phyloP scores from a whole-genome alignment of 2,888 invertebrate genomes.

The Hoplodrina blanda region DNA sequence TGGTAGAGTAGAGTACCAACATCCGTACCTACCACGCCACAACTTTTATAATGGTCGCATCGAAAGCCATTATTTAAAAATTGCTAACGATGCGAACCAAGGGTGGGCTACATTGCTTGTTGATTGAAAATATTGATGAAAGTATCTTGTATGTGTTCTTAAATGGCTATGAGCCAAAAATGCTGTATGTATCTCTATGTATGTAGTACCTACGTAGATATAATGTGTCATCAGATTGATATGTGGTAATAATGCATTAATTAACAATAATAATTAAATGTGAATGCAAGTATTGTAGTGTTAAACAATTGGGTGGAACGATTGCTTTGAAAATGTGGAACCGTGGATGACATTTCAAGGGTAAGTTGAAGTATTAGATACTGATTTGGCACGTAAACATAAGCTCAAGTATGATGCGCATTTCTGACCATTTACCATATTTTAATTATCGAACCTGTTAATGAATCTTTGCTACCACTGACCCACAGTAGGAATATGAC shows the following conservation, averaged over 20 bases:
- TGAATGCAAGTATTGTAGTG: constrained; percentile 5
- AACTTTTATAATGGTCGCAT: not conserved
- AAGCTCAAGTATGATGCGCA: too few species aligned
- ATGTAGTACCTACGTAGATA: not conserved
- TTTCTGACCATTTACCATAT: not conserved
- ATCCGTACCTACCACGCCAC: not conserved
- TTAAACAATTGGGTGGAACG: not conserved
- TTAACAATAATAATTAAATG: not conserved
- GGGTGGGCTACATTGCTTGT: not conserved
- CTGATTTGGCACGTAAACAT: not conserved
- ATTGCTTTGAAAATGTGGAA: not conserved
- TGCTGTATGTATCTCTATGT: not conserved
- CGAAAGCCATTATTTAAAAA: not conserved
- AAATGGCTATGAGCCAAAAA: not conserved
- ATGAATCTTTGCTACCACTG: too few species aligned
- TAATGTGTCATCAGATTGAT: not conserved
- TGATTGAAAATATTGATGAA: not conserved
- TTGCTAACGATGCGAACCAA: not conserved
- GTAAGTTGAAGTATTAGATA: constrained; percentile 11
- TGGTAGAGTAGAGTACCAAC: too few species aligned
- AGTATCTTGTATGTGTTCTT: not conserved
- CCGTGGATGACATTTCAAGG: constrained; percentile 1
- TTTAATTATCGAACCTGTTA: too few species aligned
- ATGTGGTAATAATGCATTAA: not conserved
- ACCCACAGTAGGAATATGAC: too few species aligned